Base-by-base conservation (phyloP, 2,888 invertebrate species). In the Operophtera brumata region DNA sequence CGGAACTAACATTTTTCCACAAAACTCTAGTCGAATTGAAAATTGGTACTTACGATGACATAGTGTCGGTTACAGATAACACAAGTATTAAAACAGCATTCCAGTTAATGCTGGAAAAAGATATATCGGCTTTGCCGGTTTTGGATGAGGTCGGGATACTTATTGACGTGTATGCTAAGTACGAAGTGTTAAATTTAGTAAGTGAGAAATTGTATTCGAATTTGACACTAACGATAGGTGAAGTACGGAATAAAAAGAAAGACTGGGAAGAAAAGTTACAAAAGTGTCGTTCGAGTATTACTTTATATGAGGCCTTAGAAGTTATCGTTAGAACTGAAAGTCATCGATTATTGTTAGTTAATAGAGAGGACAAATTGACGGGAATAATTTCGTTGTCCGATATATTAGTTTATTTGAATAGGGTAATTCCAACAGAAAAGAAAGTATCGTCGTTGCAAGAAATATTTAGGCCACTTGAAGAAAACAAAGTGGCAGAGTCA, bases 211-310 rank as follows among this genome's bases (percentile, higher is more conserved):
- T 97, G 52, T 97, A 97, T 90, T 95, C 96, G 80, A 96, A 97
- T 90, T 92, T 97, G 78, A 96, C 96, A 78, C 93, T 96, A 68
- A 94, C 96, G 25, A 89, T 97, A 75, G 94, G 94, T 74, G 94
- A 96, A 83, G 96, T 97, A 65, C 94, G 97, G 76, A 94, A 95
- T 77, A 95, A 96, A 85, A 92, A 96, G 78, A 96, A 95, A 86
- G 96, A 96, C 90, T 96, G 96, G 94, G 96, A 96, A 84, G 97
- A 97, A 88, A 96, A 96, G 70, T 95, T 97, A 71, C 95, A 96
- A 78, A 96, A 95, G 82, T 97, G 97, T 91, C 94, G 93, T 84
- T 91, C 94, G 78, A 94, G 94, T 78, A 97, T 97, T 89, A 95
- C 95, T 54, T 91, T 97, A 75, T 94, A 93, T 75, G 92, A 94